Evolutionary conservation across 2,113 vertebrate genomes (phyloP).

Genomic region (Phaethornis superciliosus): DNA sequence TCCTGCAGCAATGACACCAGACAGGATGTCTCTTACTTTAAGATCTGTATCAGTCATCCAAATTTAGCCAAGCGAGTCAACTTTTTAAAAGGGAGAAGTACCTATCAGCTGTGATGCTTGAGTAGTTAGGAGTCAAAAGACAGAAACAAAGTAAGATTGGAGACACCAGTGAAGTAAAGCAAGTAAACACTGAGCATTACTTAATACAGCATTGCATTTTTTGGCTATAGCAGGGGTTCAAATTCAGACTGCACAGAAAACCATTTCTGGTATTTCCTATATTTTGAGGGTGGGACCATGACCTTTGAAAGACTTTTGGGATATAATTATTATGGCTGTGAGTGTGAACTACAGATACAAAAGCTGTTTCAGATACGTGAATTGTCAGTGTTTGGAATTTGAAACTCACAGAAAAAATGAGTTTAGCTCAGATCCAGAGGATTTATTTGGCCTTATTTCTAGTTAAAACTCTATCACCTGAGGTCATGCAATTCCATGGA

Average conservation of each 20-base stretch:
- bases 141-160: neutral
- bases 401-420: neutral
- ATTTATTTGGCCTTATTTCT: neutral
- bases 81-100: neutral
- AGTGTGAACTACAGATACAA: neutral
- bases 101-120: neutral
- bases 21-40: neutral
- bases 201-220: neutral
- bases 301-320: neutral
- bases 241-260: neutral
- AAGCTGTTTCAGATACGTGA: neutral
- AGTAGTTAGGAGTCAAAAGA: neutral
- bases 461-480: neutral
- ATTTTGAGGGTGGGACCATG: neutral
- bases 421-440: neutral
- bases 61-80: neutral
- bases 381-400: neutral
- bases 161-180: neutral
- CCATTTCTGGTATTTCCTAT: neutral
- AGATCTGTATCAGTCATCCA: neutral
- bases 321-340: neutral
- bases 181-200: neutral
- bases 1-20: neutral
- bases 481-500: neutral
- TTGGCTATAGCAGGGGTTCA: neutral